phyloP scores from a whole-genome alignment of 2,888 invertebrate species.

The Monoplex corrugatus region DNA sequence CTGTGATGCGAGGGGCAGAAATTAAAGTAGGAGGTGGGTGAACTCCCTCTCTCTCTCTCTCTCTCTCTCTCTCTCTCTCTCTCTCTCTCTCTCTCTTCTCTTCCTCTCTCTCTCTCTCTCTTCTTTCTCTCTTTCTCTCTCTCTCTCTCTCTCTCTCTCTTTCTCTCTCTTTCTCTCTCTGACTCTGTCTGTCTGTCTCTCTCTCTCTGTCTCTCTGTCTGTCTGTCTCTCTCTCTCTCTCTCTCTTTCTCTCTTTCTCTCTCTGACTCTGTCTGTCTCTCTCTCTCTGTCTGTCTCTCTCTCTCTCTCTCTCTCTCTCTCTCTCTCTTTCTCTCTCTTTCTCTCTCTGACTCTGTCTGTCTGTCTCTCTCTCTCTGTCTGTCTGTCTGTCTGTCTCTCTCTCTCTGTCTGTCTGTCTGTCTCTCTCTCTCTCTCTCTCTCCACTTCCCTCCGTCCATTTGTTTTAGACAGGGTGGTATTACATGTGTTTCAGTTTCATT shows the following conservation, averaged over 20 bases:
- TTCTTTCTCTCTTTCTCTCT: not conserved
- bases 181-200: conserved; percentile 37
- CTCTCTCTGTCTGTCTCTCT: not conserved
- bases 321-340: conserved; percentile 41
- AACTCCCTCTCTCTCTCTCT: not conserved
- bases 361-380: not conserved
- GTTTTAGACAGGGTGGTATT: too few relatives aligned
- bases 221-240: not conserved
- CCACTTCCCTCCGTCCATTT: too few relatives aligned
- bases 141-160: not conserved
- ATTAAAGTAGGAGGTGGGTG: not conserved
- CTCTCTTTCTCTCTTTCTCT: conserved; percentile 15
- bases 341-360: conserved; percentile 29
- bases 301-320: conserved; percentile 37
- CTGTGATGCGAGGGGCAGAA: not conserved
- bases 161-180: conserved; percentile 33
- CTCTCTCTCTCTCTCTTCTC: not conserved
- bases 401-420: not conserved
- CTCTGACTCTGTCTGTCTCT: conserved; percentile 22
- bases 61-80: not conserved
- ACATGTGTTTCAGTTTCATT: too few relatives aligned
- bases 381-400: not conserved
- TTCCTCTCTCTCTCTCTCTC: not conserved
- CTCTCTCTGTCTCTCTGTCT: conserved; percentile 39
- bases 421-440: not conserved